Conservation (phyloP, 2,113 vertebrate species). For the Prionailurus viverrinus region DNA sequence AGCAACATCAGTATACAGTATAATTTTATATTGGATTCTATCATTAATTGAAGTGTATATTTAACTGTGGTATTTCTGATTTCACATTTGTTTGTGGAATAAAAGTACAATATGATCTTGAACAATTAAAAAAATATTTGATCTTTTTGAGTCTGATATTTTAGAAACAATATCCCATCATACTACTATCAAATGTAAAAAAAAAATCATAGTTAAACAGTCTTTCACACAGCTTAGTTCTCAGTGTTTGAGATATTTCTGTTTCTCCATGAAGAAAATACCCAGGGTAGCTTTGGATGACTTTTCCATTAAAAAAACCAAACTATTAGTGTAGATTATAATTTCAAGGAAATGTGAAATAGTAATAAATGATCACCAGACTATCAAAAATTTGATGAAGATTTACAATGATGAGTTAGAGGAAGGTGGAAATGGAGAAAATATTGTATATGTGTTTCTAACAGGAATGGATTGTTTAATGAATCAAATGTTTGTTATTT, state of each 20-base stretch:
- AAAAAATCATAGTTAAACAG: background rate
- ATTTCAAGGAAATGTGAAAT: constrained; percentile 13
- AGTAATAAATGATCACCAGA: background rate
- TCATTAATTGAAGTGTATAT: background rate
- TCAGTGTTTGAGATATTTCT: constrained; percentile 19
- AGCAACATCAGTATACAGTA: background rate
- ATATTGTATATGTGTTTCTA: background rate
- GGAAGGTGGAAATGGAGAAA: background rate
- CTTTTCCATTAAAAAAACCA: background rate
- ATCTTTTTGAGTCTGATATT: background rate
- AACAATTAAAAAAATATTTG: constrained; percentile 1
- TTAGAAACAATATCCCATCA: background rate
- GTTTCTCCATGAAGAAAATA: constrained; percentile 29
- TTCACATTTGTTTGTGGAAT: background rate
- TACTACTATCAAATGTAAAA: background rate
- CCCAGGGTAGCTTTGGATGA: background rate
- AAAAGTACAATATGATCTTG: background rate
- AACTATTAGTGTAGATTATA: background rate
- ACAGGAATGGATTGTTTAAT: background rate
- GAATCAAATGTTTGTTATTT: constrained; percentile 14
- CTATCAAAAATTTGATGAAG: background rate
- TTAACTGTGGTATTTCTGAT: constrained; percentile 3
- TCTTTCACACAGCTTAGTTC: background rate
- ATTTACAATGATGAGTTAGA: background rate
- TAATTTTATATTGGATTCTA: background rate